Conservation (phyloP, 1,140 invertebrate species). For the Macrocentrus cingulum region DNA sequence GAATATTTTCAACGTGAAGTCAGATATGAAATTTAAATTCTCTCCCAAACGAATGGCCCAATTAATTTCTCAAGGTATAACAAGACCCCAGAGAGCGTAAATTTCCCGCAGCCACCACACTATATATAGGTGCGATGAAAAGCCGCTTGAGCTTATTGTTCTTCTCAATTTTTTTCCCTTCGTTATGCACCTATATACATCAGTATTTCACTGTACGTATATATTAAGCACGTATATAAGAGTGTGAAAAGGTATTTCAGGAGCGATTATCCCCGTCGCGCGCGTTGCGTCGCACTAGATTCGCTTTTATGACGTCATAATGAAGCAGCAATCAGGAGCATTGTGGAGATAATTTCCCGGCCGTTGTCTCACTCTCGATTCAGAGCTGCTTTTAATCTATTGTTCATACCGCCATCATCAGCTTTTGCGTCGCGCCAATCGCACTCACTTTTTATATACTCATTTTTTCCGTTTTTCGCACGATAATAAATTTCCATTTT, state of each 20-base stretch:
- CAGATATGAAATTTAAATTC: neutral
- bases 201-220: too few relatives aligned
- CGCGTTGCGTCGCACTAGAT: conserved; percentile 45
- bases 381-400: conserved; percentile 21
- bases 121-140: neutral
- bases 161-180: neutral
- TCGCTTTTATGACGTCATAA: conserved; percentile 59
- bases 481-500: too few relatives aligned
- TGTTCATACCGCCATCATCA: conserved; percentile 5
- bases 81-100: neutral
- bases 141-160: neutral
- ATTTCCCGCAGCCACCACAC: neutral
- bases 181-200: too few relatives aligned
- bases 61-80: neutral
- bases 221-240: too few relatives aligned
- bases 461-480: too few relatives aligned
- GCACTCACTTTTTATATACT: too few relatives aligned
- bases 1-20: neutral
- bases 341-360: conserved; percentile 57
- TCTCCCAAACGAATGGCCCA: neutral
- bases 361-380: conserved; percentile 48
- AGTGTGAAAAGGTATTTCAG: conserved; percentile 19
- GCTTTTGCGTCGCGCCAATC: too few relatives aligned
- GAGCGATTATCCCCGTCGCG: conserved; percentile 42
- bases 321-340: conserved; percentile 57